These are phyloP conservation scores for Dasypolia templi DNA, from an alignment of 2,888 invertebrate species.

Conservation along the genomic window DNA sequence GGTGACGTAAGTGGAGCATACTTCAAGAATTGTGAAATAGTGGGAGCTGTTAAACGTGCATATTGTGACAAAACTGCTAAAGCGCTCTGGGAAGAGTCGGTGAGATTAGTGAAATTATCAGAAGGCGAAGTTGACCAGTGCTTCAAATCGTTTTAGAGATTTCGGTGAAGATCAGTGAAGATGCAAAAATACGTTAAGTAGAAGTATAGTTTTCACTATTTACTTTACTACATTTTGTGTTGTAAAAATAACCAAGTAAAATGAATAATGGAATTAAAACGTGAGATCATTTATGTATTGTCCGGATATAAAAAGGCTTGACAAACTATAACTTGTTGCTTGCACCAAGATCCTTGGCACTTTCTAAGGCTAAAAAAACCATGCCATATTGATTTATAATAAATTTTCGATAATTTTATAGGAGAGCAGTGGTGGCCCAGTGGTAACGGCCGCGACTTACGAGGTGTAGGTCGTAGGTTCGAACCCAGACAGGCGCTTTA, in stretches of 20 bases:
- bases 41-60: constrained; percentile 87
- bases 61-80: constrained; percentile 86
- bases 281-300: too few species aligned
- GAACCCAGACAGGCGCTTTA: too few species aligned
- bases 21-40: constrained; percentile 93
- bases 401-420: too few species aligned
- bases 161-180: too few species aligned
- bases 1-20: constrained; percentile 86
- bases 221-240: background rate
- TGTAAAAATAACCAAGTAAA: background rate
- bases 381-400: background rate
- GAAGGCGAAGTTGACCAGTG: constrained; percentile 50
- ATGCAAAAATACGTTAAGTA: too few species aligned
- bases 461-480: too few species aligned
- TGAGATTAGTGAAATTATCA: constrained; percentile 60
- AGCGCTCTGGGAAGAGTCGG: constrained; percentile 69
- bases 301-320: background rate
- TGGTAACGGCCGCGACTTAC: too few species aligned
- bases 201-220: too few species aligned
- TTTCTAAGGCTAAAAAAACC: background rate
- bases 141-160: constrained; percentile 26
- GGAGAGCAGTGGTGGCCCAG: too few species aligned
- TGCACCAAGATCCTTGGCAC: background rate
- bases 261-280: background rate
- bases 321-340: too few species aligned